Conservation (phyloP, 2,888 invertebrate genomes). For the Conus canariensis region DNA sequence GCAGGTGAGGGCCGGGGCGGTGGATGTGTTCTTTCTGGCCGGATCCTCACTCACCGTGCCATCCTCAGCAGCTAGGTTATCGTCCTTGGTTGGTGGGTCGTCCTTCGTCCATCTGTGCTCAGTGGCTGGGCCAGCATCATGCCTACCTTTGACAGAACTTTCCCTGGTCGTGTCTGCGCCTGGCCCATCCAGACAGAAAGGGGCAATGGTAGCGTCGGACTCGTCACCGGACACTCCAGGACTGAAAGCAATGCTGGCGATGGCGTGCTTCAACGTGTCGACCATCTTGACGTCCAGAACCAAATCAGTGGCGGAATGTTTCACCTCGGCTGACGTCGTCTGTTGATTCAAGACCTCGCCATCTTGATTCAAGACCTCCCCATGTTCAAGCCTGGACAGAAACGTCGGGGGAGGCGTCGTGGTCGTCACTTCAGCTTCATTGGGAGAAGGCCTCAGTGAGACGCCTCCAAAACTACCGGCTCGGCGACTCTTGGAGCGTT, state of each 20-base stretch:
- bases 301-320: neutral
- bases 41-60: neutral
- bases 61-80: neutral
- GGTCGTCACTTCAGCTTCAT: neutral
- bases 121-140: neutral
- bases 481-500: too few relatives aligned
- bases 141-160: too few relatives aligned
- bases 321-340: neutral
- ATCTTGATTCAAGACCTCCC: neutral
- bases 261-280: neutral
- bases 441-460: neutral
- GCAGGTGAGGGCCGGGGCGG: too few relatives aligned
- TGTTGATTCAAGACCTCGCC: neutral
- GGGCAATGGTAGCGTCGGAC: neutral
- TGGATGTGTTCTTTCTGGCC: neutral
- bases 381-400: neutral
- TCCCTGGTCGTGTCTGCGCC: too few relatives aligned
- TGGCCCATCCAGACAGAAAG: neutral
- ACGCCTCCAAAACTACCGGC: neutral
- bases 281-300: neutral
- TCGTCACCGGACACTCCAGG: neutral
- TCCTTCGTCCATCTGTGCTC: too few relatives aligned
- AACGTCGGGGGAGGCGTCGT: neutral
- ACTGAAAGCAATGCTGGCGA: neutral
- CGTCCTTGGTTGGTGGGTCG: neutral